These are phyloP conservation scores for Sternarchorhynchus goeldii DNA, from an alignment of 2,797 vertebrate genomes.

Conservation along the genomic window DNA sequence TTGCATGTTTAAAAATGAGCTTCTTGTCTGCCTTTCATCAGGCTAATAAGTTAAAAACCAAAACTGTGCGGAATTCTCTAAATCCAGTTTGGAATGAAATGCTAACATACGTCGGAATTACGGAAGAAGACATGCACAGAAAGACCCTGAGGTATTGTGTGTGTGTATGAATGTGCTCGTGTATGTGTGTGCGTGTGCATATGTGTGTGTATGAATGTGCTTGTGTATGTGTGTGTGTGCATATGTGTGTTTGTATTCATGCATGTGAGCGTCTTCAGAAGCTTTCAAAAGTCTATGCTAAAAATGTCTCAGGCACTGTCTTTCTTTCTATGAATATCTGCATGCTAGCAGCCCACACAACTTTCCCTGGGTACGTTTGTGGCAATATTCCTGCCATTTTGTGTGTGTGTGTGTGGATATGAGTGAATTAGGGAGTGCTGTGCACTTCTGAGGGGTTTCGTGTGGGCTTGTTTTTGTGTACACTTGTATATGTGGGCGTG, in stretches of 20 bases:
- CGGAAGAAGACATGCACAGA: conserved; percentile 87
- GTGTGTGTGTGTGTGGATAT: conserved; percentile 38
- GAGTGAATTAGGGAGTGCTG: conserved; percentile 14
- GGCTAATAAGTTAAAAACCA: conserved; percentile 94
- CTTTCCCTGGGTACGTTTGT: conserved; percentile 36
- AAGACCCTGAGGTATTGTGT: conserved; percentile 83
- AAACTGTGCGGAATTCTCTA: conserved; percentile 86
- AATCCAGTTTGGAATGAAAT: conserved; percentile 91
- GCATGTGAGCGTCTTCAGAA: conserved; percentile 28
- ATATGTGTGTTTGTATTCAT: conserved; percentile 26
- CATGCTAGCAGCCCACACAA: conserved; percentile 43
- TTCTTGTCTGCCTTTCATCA: conserved; percentile 55
- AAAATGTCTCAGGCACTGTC: conserved; percentile 39
- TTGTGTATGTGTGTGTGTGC: conserved; percentile 35
- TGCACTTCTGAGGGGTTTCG: conserved; percentile 13
- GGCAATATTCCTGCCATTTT: conserved; percentile 33
- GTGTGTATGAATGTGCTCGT: neutral
- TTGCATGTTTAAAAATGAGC: neutral
- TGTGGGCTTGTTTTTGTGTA: conserved; percentile 20
- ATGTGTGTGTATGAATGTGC: conserved; percentile 16
- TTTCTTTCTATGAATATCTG: conserved; percentile 32
- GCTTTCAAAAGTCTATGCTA: conserved; percentile 30
- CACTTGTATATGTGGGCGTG: conserved; percentile 4
- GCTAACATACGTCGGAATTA: conserved; percentile 87
- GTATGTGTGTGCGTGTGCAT: conserved; percentile 38